Evolutionary conservation across 2,797 vertebrate species (phyloP).

Genomic region (Gorsachius magnificus): DNA sequence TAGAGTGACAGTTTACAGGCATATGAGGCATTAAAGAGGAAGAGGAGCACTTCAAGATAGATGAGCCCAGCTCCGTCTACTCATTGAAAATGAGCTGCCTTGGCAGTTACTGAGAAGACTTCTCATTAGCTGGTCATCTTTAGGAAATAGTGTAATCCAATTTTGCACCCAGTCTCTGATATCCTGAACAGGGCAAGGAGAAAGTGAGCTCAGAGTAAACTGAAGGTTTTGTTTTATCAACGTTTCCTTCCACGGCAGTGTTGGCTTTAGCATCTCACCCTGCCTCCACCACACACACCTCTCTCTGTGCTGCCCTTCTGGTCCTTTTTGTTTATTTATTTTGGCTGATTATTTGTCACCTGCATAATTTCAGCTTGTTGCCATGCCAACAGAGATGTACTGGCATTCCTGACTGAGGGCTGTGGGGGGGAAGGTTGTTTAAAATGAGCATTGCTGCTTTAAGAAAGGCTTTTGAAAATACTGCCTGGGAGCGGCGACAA

Average conservation of each 20-base stretch:
- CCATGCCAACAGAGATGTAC: neutral
- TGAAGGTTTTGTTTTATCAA: neutral
- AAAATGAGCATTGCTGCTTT: neutral
- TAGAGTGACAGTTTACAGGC: neutral
- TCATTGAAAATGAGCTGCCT: neutral
- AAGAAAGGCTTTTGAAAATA: neutral
- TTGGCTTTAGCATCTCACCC: neutral
- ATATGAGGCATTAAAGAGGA: neutral
- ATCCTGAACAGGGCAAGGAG: neutral
- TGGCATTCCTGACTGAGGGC: neutral
- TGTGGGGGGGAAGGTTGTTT: neutral
- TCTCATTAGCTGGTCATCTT: neutral
- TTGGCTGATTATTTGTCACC: neutral
- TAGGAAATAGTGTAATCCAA: neutral
- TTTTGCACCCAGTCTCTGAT: neutral
- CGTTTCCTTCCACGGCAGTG: neutral
- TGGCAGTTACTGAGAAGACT: neutral
- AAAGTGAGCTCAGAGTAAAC: neutral
- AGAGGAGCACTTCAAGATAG: neutral
- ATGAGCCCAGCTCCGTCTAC: neutral
- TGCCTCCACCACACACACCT: neutral
- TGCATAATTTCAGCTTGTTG: neutral
- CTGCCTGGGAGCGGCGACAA: neutral
- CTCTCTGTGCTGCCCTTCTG: neutral
- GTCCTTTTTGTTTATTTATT: neutral